phyloP scores from a whole-genome alignment of 1,140 invertebrate species.

The Bathynomus jamesi region DNA sequence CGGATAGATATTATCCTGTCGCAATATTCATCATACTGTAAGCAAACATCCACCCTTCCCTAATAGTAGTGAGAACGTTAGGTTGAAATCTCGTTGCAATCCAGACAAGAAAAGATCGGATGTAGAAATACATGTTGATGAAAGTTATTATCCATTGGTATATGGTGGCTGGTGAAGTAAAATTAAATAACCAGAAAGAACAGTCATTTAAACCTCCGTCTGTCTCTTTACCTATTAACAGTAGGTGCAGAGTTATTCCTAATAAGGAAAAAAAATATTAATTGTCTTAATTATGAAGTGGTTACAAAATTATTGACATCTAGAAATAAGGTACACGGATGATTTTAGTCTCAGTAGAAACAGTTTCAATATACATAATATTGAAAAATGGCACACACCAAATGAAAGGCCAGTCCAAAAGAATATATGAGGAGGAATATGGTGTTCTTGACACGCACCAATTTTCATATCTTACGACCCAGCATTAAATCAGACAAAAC shows the following conservation, averaged over 20 bases:
- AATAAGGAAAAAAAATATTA: not conserved
- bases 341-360: not conserved
- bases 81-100: not conserved
- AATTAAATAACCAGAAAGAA: not conserved
- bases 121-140: not conserved
- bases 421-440: not conserved
- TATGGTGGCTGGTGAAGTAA: not conserved
- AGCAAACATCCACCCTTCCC: not conserved
- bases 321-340: not conserved
- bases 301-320: not conserved
- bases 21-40: not conserved
- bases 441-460: not conserved
- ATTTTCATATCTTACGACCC: too few species aligned
- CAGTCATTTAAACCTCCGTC: not conserved
- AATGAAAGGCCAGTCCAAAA: not conserved
- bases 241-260: not conserved
- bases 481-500: too few species aligned
- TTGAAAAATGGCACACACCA: not conserved
- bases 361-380: not conserved
- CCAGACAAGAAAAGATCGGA: not conserved
- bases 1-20: not conserved
- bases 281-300: not conserved
- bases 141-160: not conserved
- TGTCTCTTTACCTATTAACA: not conserved
- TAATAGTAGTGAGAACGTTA: not conserved